phyloP scores from a whole-genome alignment of 1,140 invertebrate genomes.

The Brachionus angularis region DNA sequence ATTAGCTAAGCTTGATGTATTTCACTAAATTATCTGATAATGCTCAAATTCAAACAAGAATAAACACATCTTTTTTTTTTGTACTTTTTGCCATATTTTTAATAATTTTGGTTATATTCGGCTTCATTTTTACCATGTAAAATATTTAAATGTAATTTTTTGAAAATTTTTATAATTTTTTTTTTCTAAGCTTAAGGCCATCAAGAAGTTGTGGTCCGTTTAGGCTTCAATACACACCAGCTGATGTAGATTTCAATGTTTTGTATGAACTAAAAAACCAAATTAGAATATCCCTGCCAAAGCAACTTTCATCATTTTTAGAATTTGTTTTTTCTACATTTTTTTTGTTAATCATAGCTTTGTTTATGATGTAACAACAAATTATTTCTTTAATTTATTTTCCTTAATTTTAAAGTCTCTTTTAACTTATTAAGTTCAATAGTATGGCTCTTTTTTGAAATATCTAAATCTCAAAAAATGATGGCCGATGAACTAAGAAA shows the following conservation, averaged over 20 bases:
- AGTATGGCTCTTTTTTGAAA: not conserved
- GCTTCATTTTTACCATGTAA: conserved; percentile 12
- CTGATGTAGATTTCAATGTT: conserved; percentile 4
- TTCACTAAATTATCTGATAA: not conserved
- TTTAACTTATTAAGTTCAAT: not conserved
- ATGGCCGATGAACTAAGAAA: not conserved
- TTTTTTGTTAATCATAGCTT: not conserved
- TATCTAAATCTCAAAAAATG: not conserved
- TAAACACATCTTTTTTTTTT: conserved; percentile 9
- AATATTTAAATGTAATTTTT: too few relatives aligned
- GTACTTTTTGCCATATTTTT: not conserved
- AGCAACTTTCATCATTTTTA: not conserved
- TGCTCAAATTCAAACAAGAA: not conserved
- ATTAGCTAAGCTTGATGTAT: not conserved
- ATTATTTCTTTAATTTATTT: not conserved
- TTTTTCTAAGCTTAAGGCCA: conserved; percentile 25
- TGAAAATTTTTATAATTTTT: not conserved
- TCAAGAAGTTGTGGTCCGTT: conserved; percentile 24
- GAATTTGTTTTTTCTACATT: conserved; percentile 12
- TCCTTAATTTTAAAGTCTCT: not conserved
- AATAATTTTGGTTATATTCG: not conserved
- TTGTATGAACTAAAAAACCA: not conserved
- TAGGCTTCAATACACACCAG: not conserved
- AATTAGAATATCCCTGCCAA: not conserved
- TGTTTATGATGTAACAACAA: conserved; percentile 1